These are phyloP conservation scores for Cynodonichthys magdalenae DNA, from an alignment of 2,797 vertebrate species.

Conservation along the genomic window DNA sequence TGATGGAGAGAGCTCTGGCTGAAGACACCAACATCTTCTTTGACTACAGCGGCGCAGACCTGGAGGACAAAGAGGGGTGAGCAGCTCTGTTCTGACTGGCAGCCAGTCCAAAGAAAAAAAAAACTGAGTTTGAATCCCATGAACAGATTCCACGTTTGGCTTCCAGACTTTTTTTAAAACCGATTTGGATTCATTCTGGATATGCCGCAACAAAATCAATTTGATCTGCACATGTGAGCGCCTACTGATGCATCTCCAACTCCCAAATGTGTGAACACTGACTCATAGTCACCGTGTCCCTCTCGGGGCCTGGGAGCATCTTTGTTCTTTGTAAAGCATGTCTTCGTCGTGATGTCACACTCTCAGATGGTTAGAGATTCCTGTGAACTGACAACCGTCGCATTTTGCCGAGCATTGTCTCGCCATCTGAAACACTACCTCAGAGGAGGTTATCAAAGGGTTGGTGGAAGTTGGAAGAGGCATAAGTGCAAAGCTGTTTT, in stretches of 20 bases:
- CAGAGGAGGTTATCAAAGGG: constrained; percentile 54
- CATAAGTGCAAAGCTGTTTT: constrained; percentile 50
- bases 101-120: background rate
- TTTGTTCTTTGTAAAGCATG: constrained; percentile 74
- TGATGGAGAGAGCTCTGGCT: constrained; percentile 94
- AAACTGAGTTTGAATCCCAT: background rate
- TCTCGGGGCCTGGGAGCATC: constrained; percentile 39
- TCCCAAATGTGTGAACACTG: constrained; percentile 45
- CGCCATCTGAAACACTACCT: constrained; percentile 24
- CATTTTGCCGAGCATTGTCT: constrained; percentile 34
- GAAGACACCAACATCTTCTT: constrained; percentile 95
- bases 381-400: constrained; percentile 38
- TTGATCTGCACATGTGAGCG: constrained; percentile 35
- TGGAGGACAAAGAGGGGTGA: constrained; percentile 96
- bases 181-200: background rate
- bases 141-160: background rate
- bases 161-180: background rate
- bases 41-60: constrained; percentile 91
- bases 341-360: constrained; percentile 65
- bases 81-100: background rate
- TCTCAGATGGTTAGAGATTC: constrained; percentile 41
- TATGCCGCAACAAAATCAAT: background rate
- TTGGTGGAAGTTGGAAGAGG: constrained; percentile 43
- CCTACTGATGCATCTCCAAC: constrained; percentile 41
- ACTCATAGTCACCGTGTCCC: constrained; percentile 57